Base-by-base conservation (phyloP, 2,113 vertebrate species). In the Garra rufa region DNA sequence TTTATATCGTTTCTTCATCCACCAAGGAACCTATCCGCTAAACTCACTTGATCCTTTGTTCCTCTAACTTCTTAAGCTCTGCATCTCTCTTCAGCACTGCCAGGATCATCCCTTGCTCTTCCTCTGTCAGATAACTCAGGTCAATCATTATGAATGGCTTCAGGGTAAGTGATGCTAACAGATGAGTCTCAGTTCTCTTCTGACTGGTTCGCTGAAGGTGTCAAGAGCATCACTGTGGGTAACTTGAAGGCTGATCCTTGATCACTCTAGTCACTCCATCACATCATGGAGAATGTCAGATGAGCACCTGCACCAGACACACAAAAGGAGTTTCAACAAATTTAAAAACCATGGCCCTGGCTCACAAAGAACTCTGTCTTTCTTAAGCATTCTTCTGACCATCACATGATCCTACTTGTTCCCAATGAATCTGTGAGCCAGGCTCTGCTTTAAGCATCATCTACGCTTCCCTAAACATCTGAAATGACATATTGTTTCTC, bases 61-160 rank as follows among this genome's bases (percentile, higher is more conserved):
- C 96, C 87, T 99, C 98, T 0, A 88, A 67, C 85, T 90, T 95
- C 91, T 98, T 98, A 52, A 99, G 94, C 63, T 95, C 94, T 10
- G 96, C 92, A 19, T 99, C 97, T 88, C 97, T 93, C 82, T 95
- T 94, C 73, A 99, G 87, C 76, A 99, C 98, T 9, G 94, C 91
- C 94, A 95, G 91, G 91, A 99, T 98, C 24, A 92, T 90, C 55
- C 95, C 95, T 88, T 98, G 96, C 69, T 99, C 98, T 71, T 97
- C 96, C 71, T 97, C 96, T 0, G 96, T 97, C 87, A 99, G 91
- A 86, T 96, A 97, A 85, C 97, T 97, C 89, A 99, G 90, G 89
- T 99, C 98, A 28, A 99, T 97, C 98, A 99, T 99, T 91, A 90
- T 94, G 82, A 82, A 15, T 61, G 46, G 17, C 61, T 57, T 80